Evolutionary conservation across 37 sponge, comb jelly and placozoan genomes (phyloP).

Genomic region (Geodia barretti): DNA sequence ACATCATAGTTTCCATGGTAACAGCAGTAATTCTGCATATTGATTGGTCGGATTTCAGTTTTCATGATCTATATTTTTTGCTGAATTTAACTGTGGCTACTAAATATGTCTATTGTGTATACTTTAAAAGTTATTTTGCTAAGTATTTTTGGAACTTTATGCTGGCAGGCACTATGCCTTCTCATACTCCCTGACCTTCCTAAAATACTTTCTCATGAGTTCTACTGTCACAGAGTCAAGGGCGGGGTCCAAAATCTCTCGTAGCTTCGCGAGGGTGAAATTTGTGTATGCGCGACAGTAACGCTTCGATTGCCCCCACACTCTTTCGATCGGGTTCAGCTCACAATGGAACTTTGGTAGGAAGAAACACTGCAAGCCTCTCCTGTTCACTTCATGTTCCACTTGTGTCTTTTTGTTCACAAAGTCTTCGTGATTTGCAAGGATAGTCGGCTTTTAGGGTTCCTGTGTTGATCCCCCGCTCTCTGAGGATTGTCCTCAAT

Average conservation of each 20-base stretch:
- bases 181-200: too few relatives aligned
- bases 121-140: too few relatives aligned
- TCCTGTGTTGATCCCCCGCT: neutral
- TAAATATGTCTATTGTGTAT: too few relatives aligned
- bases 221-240: neutral
- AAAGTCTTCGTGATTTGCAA: constrained; percentile 6
- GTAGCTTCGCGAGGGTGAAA: neutral
- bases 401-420: constrained; percentile 3
- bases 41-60: too few relatives aligned
- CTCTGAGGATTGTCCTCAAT: neutral
- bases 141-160: too few relatives aligned
- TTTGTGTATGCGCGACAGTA: neutral
- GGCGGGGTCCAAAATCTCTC: neutral
- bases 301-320: constrained; percentile 13
- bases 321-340: constrained; percentile 17
- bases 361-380: neutral
- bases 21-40: too few relatives aligned
- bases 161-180: too few relatives aligned
- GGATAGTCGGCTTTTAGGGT: neutral
- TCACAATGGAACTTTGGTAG: constrained; percentile 11
- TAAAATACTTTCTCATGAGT: neutral
- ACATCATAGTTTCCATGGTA: too few relatives aligned
- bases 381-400: neutral
- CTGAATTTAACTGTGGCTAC: too few relatives aligned
- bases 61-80: too few relatives aligned